phyloP scores from a whole-genome alignment of 2,113 vertebrate species.

The Todiramphus saurophagus region DNA sequence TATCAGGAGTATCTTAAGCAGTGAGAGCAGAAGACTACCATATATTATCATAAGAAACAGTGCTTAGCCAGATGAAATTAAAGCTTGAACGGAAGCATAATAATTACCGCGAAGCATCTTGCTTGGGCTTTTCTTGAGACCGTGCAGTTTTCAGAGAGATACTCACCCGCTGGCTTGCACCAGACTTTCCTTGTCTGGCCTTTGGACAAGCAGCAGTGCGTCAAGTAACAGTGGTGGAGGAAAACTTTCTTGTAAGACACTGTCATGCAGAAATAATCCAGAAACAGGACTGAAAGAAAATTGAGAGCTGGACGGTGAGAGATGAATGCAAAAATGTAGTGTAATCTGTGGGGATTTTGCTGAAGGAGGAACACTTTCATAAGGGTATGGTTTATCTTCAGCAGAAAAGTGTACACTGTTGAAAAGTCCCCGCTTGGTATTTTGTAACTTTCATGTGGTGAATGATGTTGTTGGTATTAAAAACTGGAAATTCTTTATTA shows the following conservation, averaged over 20 bases:
- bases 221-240: conserved; percentile 18
- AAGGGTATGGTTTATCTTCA: background rate
- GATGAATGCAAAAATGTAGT: background rate
- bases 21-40: background rate
- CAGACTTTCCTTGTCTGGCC: background rate
- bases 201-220: background rate
- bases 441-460: conserved; percentile 18
- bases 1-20: background rate
- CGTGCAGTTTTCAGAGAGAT: background rate
- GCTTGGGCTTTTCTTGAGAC: background rate
- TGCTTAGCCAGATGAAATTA: background rate
- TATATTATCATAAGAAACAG: background rate
- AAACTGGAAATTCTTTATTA: conserved; percentile 23
- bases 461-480: conserved; percentile 30
- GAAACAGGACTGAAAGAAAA: background rate
- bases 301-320: background rate
- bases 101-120: background rate
- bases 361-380: conserved; percentile 5
- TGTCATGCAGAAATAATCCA: background rate
- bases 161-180: background rate
- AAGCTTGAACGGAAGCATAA: background rate
- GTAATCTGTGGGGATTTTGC: conserved; percentile 15
- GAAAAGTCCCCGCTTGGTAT: background rate
- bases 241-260: conserved; percentile 4
- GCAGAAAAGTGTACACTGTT: background rate